Percentiles rank a stretch among this genome's conserved stretches.
Conservation (phyloP, 1,140 invertebrate species). For the Harlomillsia oculata region DNA sequence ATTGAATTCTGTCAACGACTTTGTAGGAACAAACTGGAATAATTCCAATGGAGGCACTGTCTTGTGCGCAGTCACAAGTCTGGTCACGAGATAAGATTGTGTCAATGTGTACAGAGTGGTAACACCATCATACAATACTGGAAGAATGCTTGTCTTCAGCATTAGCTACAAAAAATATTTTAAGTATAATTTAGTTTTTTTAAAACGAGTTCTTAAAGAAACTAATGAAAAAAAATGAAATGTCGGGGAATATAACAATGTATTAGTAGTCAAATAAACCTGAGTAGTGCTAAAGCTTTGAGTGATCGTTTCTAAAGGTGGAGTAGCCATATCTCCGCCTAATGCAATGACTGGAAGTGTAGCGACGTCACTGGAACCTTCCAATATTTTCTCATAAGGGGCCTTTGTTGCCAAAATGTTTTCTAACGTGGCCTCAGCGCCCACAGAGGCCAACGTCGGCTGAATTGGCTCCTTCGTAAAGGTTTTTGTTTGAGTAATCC, state of each 20-base stretch:
- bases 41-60: conserved; percentile 75
- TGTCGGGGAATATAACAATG: no score
- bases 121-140: conserved; percentile 55
- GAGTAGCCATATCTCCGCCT: conserved; percentile 61
- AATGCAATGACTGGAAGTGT: conserved; percentile 69
- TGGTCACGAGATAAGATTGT: conserved; percentile 76
- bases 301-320: conserved; percentile 73
- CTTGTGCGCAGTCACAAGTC: conserved; percentile 74
- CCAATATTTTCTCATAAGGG: conserved; percentile 39
- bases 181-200: neutral
- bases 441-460: conserved; percentile 45
- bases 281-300: conserved; percentile 83
- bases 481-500: conserved; percentile 39
- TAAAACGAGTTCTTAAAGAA: neutral
- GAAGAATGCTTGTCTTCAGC: conserved; percentile 74
- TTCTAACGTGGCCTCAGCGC: conserved; percentile 65
- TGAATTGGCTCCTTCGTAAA: conserved; percentile 37
- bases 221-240: no score
- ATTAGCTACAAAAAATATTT: conserved; percentile 45
- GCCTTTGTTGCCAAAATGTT: conserved; percentile 71
- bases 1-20: conserved; percentile 79
- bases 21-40: conserved; percentile 74
- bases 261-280: conserved; percentile 13
- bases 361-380: conserved; percentile 47
- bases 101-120: conserved; percentile 57